Conservation (phyloP, 1,140 invertebrate genomes). For the Tetramorium alpestre region DNA sequence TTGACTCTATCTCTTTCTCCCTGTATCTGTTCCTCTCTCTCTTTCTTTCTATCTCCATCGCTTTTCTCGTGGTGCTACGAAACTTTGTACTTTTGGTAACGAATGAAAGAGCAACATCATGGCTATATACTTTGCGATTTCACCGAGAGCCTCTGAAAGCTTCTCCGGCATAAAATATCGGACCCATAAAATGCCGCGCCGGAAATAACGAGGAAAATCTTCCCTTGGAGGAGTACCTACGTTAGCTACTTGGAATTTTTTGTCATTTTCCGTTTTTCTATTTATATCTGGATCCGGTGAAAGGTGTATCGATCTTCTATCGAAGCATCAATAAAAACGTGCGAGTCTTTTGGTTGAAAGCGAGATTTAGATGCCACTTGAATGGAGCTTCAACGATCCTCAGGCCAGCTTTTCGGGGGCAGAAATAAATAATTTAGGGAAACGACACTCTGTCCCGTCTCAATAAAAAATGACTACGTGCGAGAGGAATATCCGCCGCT, state of each 20-base stretch:
- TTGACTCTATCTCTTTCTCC: slow-evolving; percentile 9
- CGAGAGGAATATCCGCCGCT: not conserved
- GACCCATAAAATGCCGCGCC: slow-evolving; percentile 22
- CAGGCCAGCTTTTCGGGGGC: not conserved
- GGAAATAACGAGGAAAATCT: slow-evolving; percentile 46
- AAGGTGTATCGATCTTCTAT: slow-evolving; percentile 18
- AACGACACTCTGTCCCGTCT: not conserved
- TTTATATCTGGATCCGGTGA: not conserved
- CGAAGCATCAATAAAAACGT: not conserved
- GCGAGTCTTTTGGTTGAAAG: not conserved
- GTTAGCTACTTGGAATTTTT: slow-evolving; percentile 19
- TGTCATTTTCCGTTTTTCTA: slow-evolving; percentile 17
- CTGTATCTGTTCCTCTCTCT: not conserved
- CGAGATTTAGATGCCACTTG: not conserved
- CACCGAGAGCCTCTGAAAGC: slow-evolving; percentile 32
- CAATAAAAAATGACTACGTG: slow-evolving; percentile 15
- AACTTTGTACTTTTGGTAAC: slow-evolving; percentile 59
- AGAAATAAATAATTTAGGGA: slow-evolving; percentile 23
- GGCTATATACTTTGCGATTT: slow-evolving; percentile 47
- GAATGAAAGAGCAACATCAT: slow-evolving; percentile 54
- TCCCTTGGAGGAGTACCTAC: not conserved
- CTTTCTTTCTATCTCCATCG: slow-evolving; percentile 10
- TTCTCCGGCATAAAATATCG: slow-evolving; percentile 58
- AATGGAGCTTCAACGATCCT: not conserved
- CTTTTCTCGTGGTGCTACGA: slow-evolving; percentile 30